Evolutionary conservation across 2,888 invertebrate species (phyloP), one percentile per base, ranked within the genome.

Genomic region (Heliconius sara): DNA sequence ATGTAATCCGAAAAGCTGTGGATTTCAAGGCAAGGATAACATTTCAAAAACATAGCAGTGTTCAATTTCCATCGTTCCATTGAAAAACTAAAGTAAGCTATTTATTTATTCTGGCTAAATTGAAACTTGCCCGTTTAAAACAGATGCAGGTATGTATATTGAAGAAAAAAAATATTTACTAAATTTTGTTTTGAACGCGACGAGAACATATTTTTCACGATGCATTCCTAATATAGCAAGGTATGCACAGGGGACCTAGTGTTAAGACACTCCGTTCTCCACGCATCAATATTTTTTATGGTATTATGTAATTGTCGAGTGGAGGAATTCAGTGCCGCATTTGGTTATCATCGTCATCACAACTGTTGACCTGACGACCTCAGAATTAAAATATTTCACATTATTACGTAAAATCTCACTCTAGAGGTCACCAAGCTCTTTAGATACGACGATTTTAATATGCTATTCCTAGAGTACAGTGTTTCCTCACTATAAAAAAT

Each of bases 1-100:
- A 67, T 77, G 68, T 79, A 82, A 82, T 79, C 80, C 79, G 82
- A 71, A 80, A 82, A 82, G 80, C 82, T 71, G 71, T 68, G 77
- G 77, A 79, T 82, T 79, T 79, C 73, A 75, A 68, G 76, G 77
- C 78, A 77, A 79, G 77, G 77, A 77, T 77, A 79, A 80, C 78
- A 80, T 80, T 77, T 78, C 52, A 39, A 71, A 76, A 79, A 79
- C 76, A 67, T 77, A 67, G 73, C 63, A 57, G 67, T 76, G 27
- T 76, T 39, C 70, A 66, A 76, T 67, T 78, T 52, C 47, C 19
- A 63, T 71, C 63, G 47, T 71, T 47, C 27, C 22, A 30, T 52
- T 72, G n/a, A 30, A 68, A 65, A 67, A 34, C 22, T 39, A 68
- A 34, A n/a, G 34, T 68, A 68, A 68, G 39, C 67, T n/a, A 68